Evolutionary conservation across 23 tunicate species (phyloP), one percentile per base, ranked within the genome.

Genomic region (Oikopleura vanhoeffeni): DNA sequence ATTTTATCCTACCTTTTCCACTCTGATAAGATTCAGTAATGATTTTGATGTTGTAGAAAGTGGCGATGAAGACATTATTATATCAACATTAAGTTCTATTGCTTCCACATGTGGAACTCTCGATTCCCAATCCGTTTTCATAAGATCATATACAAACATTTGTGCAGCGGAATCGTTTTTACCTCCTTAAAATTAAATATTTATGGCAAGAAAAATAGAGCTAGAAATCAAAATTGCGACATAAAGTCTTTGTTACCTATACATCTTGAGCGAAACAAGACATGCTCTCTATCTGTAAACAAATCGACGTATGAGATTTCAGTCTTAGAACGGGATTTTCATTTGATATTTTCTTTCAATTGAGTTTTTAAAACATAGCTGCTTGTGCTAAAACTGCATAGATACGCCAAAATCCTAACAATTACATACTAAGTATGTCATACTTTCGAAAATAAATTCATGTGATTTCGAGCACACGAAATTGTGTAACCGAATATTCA

Each of bases 41-140:
- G 94, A 86, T 40, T 93, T 91, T 1, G 89, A 58, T 86, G 94
- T 89, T 39, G 84, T 76, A 41, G 86, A 85, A 39, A 88, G 88
- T 3, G 98, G 98, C 3, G 94, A 89, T 36, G 98, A 90, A 41
- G 94, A 89, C 88, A 93, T 86, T 40, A 93, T 93, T 40, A 93
- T 90, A 67, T 93, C 98, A 1, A 93, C 89, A 41, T 90, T 93
- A 32, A 93, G 88, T 84, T 93, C 98, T 41, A 93, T 88, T 1
- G 94, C 98, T 76, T 93, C 94, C 0, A 89, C 87, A 49, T 88
- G 85, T 41, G 98, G 98, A 40, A 93, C 90, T 49, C 88, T 89
- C 30, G 85, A 88, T 83, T 93, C 98, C 98, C 98, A 93, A 39
- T 85, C 83, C 28, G 93, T 84, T 83, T 93, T 90, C 98, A 93